Evolutionary conservation across 1,140 invertebrate species (phyloP).

Genomic region (Lucilia cuprina): DNA sequence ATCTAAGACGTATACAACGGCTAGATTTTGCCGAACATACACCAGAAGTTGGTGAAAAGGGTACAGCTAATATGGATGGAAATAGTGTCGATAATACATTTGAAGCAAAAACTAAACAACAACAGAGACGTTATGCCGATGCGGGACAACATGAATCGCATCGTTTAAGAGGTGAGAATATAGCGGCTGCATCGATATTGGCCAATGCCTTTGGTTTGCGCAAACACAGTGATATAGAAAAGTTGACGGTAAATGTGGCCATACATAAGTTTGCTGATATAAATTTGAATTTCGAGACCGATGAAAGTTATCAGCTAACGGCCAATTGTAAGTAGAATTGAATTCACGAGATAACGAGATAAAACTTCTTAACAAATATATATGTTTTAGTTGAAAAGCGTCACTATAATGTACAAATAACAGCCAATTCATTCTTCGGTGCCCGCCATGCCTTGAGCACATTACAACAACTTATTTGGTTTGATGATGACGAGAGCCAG

Average conservation of each 20-base stretch:
- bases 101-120: background rate
- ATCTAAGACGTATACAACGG: slow-evolving; percentile 54
- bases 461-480: slow-evolving; percentile 80
- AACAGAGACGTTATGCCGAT: slow-evolving; percentile 29
- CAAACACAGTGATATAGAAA: slow-evolving; percentile 61
- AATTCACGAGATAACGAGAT: too few species aligned
- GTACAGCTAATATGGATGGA: background rate
- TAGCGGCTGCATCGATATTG: slow-evolving; percentile 42
- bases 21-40: slow-evolving; percentile 42
- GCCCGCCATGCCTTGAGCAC: slow-evolving; percentile 82
- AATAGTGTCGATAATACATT: background rate
- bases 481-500: slow-evolving; percentile 70
- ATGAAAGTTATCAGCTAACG: slow-evolving; percentile 77
- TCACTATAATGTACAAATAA: slow-evolving; percentile 69
- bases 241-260: slow-evolving; percentile 65
- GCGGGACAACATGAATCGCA: slow-evolving; percentile 13
- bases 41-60: slow-evolving; percentile 1
- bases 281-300: slow-evolving; percentile 71
- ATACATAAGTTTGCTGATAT: slow-evolving; percentile 65
- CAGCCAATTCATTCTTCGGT: slow-evolving; percentile 76
- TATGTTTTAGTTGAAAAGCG: slow-evolving; percentile 61
- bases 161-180: slow-evolving; percentile 27
- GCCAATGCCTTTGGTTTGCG: slow-evolving; percentile 45
- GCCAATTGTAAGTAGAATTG: slow-evolving; percentile 63
- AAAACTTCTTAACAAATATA: too few species aligned